Conservation (phyloP, 2,888 invertebrate genomes). For the Hololepta plana region DNA sequence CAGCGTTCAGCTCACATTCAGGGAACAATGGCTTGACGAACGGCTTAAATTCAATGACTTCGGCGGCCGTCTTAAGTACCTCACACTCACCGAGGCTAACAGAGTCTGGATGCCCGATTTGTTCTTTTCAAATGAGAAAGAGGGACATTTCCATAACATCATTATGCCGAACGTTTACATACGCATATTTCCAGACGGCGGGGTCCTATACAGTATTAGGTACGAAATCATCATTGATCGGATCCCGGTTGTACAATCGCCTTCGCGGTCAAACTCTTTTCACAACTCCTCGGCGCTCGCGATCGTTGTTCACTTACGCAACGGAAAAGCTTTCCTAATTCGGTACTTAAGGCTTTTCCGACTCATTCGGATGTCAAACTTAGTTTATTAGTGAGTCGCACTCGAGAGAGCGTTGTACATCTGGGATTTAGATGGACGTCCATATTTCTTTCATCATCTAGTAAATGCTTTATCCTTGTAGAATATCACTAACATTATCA, state of each 20-base stretch:
- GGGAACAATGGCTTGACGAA: conserved; percentile 94
- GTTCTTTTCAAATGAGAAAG: conserved; percentile 96
- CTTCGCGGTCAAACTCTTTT: too few species aligned
- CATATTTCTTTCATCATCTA: conserved; percentile 2
- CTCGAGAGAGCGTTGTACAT: too few species aligned
- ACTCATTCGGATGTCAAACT: too few species aligned
- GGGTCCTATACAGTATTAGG: conserved; percentile 89
- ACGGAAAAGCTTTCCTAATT: too few species aligned
- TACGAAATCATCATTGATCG: too few species aligned
- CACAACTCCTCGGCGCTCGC: too few species aligned
- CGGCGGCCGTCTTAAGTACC: conserved; percentile 74
- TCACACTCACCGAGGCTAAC: conserved; percentile 84
- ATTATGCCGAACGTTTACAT: conserved; percentile 97
- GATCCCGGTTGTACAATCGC: too few species aligned
- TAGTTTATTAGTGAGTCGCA: too few species aligned
- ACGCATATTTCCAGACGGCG: conserved; percentile 86
- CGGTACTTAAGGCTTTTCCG: too few species aligned
- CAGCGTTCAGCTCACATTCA: conserved; percentile 92
- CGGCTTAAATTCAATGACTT: conserved; percentile 77
- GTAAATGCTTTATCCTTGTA: conserved; percentile 26
- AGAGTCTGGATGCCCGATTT: conserved; percentile 98
- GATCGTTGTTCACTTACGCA: too few species aligned
- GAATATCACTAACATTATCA: conserved; percentile 86
- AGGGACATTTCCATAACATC: conserved; percentile 93
- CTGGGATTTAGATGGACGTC: too few species aligned